Evolutionary conservation across 2,113 vertebrate species (phyloP).

Genomic region (Alces alces): DNA sequence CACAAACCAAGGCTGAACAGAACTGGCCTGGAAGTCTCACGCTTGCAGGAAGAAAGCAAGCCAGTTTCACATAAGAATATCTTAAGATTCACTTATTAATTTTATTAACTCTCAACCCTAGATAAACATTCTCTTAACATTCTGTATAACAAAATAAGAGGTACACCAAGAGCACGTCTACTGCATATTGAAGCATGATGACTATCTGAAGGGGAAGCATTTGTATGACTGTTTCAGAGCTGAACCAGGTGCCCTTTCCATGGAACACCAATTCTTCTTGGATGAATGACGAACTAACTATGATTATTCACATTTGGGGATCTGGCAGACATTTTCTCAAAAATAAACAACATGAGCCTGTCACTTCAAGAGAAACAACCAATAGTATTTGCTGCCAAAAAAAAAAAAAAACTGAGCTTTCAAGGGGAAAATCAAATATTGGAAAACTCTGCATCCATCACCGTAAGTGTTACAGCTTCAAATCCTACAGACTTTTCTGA

Average conservation of each 20-base stretch:
- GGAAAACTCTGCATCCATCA: slow-evolving; percentile 46
- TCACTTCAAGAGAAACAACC: slow-evolving; percentile 60
- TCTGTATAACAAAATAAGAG: background rate
- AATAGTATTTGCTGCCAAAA: slow-evolving; percentile 38
- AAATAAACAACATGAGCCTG: slow-evolving; percentile 59
- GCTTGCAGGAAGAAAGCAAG: background rate
- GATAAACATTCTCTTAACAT: background rate
- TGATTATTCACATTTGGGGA: slow-evolving; percentile 43
- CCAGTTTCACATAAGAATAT: background rate
- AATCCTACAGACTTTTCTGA: slow-evolving; percentile 35
- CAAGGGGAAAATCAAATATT: slow-evolving; percentile 62
- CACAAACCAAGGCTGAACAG: background rate
- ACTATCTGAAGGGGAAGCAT: background rate
- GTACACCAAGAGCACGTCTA: background rate
- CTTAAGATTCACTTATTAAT: background rate
- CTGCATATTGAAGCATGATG: background rate
- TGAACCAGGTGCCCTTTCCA: background rate
- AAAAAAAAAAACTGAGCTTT: slow-evolving; percentile 55
- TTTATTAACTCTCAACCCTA: background rate
- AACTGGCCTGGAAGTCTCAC: background rate
- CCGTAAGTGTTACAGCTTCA: slow-evolving; percentile 51
- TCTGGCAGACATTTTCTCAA: slow-evolving; percentile 50
- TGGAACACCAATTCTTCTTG: slow-evolving; percentile 16
- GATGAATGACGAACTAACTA: slow-evolving; percentile 40
- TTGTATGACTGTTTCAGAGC: background rate